Conservation (phyloP, 2,797 vertebrate genomes). For the Sciurus vulgaris region DNA sequence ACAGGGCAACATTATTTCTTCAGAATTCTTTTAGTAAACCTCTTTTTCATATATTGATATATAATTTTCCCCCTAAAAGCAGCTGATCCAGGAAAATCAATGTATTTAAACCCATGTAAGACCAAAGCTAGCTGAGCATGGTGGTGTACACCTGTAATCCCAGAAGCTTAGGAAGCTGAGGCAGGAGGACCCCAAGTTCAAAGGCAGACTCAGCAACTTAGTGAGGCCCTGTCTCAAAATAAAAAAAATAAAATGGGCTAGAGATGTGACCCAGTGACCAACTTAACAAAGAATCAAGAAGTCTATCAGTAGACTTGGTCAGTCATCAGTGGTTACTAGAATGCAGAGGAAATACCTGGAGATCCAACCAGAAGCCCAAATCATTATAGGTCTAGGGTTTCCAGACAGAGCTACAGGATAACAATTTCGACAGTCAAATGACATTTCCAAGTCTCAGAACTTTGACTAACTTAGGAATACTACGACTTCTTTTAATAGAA, state of each 20-base stretch:
- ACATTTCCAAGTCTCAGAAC: background rate
- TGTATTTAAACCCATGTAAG: background rate
- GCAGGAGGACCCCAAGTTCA: too few relatives aligned
- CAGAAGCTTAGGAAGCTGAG: too few relatives aligned
- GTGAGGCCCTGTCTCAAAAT: too few relatives aligned
- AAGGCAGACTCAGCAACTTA: too few relatives aligned
- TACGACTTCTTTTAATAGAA: background rate
- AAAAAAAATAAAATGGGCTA: too few relatives aligned
- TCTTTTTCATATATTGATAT: background rate
- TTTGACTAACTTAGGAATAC: background rate
- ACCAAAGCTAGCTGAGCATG: background rate
- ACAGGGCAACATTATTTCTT: background rate
- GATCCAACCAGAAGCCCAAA: background rate
- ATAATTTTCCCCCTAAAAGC: background rate
- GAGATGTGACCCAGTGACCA: too few relatives aligned
- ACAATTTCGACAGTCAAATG: background rate
- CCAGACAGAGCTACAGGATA: background rate
- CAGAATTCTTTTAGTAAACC: constrained; percentile 22
- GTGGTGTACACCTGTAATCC: too few relatives aligned
- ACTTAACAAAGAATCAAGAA: background rate
- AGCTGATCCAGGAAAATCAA: background rate
- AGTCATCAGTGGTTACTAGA: background rate
- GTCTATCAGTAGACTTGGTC: background rate
- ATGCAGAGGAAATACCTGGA: background rate
- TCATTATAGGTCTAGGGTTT: background rate